phyloP scores from a whole-genome alignment of 2,113 vertebrate species.

The Halichoerus grypus region DNA sequence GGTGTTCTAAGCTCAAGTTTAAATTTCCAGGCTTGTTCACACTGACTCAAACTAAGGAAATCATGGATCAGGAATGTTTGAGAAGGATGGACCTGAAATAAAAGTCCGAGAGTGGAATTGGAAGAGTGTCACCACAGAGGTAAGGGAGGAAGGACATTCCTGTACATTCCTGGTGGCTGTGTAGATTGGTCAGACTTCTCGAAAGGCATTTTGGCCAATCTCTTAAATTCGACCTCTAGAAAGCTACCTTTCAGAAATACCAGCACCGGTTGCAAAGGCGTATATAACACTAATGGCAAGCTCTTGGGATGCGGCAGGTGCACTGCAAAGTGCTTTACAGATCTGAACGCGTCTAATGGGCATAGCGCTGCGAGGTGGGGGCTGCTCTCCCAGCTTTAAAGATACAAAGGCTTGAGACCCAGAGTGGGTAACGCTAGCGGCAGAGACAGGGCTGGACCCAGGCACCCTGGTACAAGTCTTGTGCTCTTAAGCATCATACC shows the following conservation, averaged over 20 bases:
- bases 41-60: background rate
- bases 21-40: constrained; percentile 10
- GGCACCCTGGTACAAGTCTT: background rate
- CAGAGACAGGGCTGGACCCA: background rate
- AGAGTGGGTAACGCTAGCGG: background rate
- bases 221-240: background rate
- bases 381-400: background rate
- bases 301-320: background rate
- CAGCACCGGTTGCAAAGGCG: background rate
- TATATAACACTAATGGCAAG: background rate
- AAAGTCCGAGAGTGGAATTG: background rate
- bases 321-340: background rate
- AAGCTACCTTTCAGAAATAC: background rate
- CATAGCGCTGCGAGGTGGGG: accelerated
- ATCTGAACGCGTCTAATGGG: background rate
- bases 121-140: background rate
- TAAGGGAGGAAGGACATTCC: background rate
- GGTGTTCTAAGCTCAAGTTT: background rate
- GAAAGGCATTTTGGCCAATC: background rate
- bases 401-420: background rate
- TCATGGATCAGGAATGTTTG: background rate
- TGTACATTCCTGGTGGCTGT: background rate
- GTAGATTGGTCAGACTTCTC: background rate
- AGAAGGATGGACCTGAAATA: background rate
- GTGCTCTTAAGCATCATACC: background rate